Conservation (phyloP, 2,888 invertebrate genomes). For the Eurois occulta region DNA sequence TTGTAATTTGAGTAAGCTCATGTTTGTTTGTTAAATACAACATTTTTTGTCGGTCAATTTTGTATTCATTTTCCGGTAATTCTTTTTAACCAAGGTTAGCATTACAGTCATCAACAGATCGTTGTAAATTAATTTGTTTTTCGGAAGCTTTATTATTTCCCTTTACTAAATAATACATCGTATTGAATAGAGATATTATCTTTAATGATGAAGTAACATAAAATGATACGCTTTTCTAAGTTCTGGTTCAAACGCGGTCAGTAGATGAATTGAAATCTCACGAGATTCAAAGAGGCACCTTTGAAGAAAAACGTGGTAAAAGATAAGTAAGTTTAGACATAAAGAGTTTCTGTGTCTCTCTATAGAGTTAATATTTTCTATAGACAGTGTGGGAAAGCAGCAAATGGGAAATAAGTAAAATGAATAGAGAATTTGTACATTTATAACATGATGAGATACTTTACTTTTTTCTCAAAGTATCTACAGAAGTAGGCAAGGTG, state of each 20-base stretch:
- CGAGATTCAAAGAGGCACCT: slow-evolving; percentile 36
- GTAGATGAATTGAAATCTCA: slow-evolving; percentile 46
- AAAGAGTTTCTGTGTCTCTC: neutral
- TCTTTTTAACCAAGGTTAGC: no score
- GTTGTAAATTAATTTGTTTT: no score
- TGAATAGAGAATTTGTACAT: neutral
- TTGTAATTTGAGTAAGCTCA: no score
- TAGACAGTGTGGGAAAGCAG: slow-evolving; percentile 24
- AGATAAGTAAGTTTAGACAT: slow-evolving; percentile 11
- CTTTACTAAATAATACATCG: neutral
- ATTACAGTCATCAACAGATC: no score
- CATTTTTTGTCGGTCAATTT: no score
- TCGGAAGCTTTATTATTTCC: no score
- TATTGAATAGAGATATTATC: slow-evolving; percentile 26
- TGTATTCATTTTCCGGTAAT: no score
- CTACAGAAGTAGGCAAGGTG: neutral
- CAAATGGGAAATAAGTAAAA: slow-evolving; percentile 1
- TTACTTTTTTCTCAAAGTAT: neutral
- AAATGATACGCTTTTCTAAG: slow-evolving; percentile 15
- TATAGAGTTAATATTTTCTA: slow-evolving; percentile 15
- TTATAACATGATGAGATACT: neutral
- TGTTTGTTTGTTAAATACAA: no score
- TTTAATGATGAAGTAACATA: neutral
- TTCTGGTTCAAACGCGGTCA: slow-evolving; percentile 22
- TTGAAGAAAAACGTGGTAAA: slow-evolving; percentile 24